A percentile compares a stretch with the other conserved stretches of the same genome.
Conservation (phyloP, 23 tunicate genomes). For the Styela clava region DNA sequence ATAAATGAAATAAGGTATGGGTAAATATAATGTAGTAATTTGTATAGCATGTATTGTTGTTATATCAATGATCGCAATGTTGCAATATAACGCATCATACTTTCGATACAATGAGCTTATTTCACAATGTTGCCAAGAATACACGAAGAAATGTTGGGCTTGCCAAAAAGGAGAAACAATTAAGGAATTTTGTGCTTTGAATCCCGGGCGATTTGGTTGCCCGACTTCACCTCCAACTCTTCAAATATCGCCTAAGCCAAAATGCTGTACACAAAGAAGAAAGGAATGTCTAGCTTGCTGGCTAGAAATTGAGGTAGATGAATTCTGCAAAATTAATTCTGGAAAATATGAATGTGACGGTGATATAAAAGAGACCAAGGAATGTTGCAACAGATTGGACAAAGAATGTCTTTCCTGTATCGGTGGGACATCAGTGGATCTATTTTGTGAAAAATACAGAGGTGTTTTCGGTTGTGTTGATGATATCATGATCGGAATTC, state of each 20-base stretch:
- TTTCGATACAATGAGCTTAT: no score
- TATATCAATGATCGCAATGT: no score
- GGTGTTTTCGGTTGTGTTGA: neutral
- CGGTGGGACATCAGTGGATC: neutral
- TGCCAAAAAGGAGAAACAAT: neutral
- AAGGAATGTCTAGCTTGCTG: neutral
- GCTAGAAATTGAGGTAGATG: neutral
- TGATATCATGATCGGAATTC: constrained; percentile 1
- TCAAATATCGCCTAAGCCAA: no score
- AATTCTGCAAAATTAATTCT: neutral
- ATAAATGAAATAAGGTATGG: no score
- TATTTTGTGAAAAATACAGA: neutral
- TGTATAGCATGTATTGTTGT: no score
- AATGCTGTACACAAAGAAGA: neutral
- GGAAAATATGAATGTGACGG: neutral
- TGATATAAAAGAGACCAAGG: neutral
- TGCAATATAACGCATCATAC: no score
- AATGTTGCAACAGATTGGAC: neutral
- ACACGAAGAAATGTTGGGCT: neutral
- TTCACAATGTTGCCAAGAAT: neutral
- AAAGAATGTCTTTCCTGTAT: neutral
- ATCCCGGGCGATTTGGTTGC: neutral
- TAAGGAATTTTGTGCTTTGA: neutral
- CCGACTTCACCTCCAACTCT: no score
- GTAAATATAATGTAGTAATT: no score